Evolutionary conservation across 2,888 invertebrate species (phyloP).

Genomic region (Xestia c-nigrum): DNA sequence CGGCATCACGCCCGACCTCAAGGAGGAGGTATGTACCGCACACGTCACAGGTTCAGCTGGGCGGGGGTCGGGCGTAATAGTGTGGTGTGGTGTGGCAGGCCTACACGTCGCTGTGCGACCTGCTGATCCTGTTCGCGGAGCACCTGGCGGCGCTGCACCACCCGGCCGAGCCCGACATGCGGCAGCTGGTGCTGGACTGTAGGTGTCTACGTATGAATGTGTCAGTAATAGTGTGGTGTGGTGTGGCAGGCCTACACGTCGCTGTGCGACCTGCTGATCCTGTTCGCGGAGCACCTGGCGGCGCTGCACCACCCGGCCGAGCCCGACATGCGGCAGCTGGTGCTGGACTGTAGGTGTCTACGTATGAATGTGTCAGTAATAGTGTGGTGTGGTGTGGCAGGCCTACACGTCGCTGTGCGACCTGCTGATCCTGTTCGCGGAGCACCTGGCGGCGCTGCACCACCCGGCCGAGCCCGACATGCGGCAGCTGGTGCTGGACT

Average conservation of each 20-base stretch:
- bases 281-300: constrained; percentile 96
- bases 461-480: constrained; percentile 82
- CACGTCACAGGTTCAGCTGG: background rate
- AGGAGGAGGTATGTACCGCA: constrained; percentile 77
- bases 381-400: constrained; percentile 77
- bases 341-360: no score
- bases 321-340: constrained; percentile 90
- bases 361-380: no score
- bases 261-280: constrained; percentile 98
- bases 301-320: constrained; percentile 81
- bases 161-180: no score
- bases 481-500: constrained; percentile 93
- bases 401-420: constrained; percentile 99
- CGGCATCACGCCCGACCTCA: constrained; percentile 88
- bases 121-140: constrained; percentile 97
- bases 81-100: no score
- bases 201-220: no score
- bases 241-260: constrained; percentile 95
- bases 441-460: constrained; percentile 91
- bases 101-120: constrained; percentile 98
- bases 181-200: no score
- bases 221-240: no score
- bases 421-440: constrained; percentile 97
- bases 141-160: constrained; percentile 92
- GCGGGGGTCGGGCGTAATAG: no score